A percentile compares a stretch with the other conserved stretches of the same genome.
Conservation (phyloP, 2,888 invertebrate genomes). For the Conchocele bisecta region DNA sequence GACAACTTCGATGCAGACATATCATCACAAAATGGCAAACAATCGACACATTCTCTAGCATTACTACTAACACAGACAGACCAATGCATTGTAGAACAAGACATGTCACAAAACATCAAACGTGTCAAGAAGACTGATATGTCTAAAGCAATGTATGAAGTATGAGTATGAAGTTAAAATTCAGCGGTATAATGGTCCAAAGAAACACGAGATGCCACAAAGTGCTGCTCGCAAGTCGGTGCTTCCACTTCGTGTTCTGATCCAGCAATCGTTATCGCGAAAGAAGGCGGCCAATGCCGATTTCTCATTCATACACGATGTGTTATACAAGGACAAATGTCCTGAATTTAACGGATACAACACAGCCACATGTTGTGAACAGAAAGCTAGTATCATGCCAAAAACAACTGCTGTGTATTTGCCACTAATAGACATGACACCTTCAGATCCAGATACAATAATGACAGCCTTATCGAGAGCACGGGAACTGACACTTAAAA, state of each 20-base stretch:
- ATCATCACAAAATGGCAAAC: conserved; percentile 28
- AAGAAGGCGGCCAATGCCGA: conserved; percentile 10
- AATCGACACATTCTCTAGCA: conserved; percentile 34
- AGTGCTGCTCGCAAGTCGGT: not conserved
- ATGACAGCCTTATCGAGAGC: conserved; percentile 42
- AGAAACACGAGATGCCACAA: conserved; percentile 23
- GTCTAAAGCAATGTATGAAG: not conserved
- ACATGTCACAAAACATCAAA: not conserved
- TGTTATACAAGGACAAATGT: not conserved
- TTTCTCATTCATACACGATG: conserved; percentile 28
- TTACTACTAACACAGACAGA: conserved; percentile 20
- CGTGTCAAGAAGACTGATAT: conserved; percentile 11
- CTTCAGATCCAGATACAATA: conserved; percentile 47
- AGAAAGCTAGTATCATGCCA: conserved; percentile 20
- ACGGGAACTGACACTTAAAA: conserved; percentile 1
- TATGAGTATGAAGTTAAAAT: conserved; percentile 7
- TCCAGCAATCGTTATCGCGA: not conserved
- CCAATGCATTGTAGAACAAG: not conserved
- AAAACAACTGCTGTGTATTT: conserved; percentile 44
- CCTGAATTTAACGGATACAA: conserved; percentile 32
- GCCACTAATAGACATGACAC: conserved; percentile 52
- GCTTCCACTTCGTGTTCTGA: conserved; percentile 1
- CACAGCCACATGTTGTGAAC: conserved; percentile 19
- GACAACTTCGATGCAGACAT: conserved; percentile 41
- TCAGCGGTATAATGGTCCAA: conserved; percentile 14